Conservation (phyloP, 1,140 invertebrate genomes). For the Diorhabda elongata region DNA sequence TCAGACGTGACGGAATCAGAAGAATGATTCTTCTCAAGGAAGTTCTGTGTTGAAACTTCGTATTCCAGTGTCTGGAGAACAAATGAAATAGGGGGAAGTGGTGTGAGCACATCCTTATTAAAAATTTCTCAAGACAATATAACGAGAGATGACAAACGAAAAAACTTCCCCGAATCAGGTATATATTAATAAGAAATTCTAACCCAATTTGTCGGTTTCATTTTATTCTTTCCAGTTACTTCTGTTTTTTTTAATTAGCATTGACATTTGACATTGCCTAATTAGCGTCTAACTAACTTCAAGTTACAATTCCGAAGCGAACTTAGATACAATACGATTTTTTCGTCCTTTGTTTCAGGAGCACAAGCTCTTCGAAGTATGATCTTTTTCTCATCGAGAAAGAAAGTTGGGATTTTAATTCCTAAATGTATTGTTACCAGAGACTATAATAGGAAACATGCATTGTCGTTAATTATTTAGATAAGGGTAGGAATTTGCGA, state of each 20-base stretch:
- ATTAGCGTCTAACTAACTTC: conserved; percentile 37
- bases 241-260: conserved; percentile 38
- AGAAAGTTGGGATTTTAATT: conserved; percentile 27
- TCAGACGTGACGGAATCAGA: too few relatives aligned
- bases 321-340: conserved; percentile 31
- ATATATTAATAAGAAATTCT: conserved; percentile 5
- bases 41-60: too few relatives aligned
- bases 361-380: conserved; percentile 25
- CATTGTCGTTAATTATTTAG: conserved; percentile 17
- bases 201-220: conserved; percentile 17
- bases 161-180: conserved; percentile 5
- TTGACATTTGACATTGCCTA: conserved; percentile 22
- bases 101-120: neutral
- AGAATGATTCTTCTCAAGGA: too few relatives aligned
- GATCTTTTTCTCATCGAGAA: conserved; percentile 26
- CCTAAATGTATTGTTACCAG: conserved; percentile 11
- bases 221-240: conserved; percentile 18
- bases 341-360: conserved; percentile 27
- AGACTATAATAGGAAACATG: conserved; percentile 12
- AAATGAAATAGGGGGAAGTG: neutral
- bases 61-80: neutral
- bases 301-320: conserved; percentile 33
- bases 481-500: conserved; percentile 1
- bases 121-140: neutral
- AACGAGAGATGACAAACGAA: neutral